Evolutionary conservation across 2,888 invertebrate species (phyloP).

Genomic region (Agonopterix arenella): DNA sequence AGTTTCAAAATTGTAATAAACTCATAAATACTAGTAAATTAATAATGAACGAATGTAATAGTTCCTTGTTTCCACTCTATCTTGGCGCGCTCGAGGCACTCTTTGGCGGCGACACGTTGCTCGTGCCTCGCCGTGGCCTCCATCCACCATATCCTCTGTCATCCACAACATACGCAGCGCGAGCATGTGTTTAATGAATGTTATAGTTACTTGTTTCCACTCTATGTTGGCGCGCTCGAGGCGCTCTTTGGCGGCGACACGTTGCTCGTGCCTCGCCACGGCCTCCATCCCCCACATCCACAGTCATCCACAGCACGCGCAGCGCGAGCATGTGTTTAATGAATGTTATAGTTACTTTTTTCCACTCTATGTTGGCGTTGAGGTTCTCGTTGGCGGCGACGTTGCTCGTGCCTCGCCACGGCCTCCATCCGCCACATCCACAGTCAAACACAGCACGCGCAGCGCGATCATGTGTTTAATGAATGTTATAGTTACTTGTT

Average conservation of each 20-base stretch:
- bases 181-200: slow-evolving; percentile 22
- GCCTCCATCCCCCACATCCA: slow-evolving; percentile 75
- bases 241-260: slow-evolving; percentile 87
- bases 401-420: slow-evolving; percentile 87
- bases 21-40: too few species aligned
- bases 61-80: slow-evolving; percentile 86
- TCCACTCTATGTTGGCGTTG: slow-evolving; percentile 92
- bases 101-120: slow-evolving; percentile 84
- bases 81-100: slow-evolving; percentile 86
- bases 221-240: slow-evolving; percentile 88
- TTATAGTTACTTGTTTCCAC: slow-evolving; percentile 80
- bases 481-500: slow-evolving; percentile 52
- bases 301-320: slow-evolving; percentile 11
- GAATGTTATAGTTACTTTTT: slow-evolving; percentile 52
- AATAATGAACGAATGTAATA: neutral
- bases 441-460: slow-evolving; percentile 65
- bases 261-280: slow-evolving; percentile 87
- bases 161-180: slow-evolving; percentile 58
- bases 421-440: slow-evolving; percentile 85
- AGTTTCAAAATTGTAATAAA: too few species aligned
- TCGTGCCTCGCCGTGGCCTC: slow-evolving; percentile 89
- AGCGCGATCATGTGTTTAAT: slow-evolving; percentile 32
- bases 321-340: slow-evolving; percentile 39
- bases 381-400: slow-evolving; percentile 86
- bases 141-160: slow-evolving; percentile 81